Percentiles rank a stretch among this genome's conserved stretches.
Conservation (phyloP, 2,113 vertebrate genomes). For the Myanophis thanlyinensis region DNA sequence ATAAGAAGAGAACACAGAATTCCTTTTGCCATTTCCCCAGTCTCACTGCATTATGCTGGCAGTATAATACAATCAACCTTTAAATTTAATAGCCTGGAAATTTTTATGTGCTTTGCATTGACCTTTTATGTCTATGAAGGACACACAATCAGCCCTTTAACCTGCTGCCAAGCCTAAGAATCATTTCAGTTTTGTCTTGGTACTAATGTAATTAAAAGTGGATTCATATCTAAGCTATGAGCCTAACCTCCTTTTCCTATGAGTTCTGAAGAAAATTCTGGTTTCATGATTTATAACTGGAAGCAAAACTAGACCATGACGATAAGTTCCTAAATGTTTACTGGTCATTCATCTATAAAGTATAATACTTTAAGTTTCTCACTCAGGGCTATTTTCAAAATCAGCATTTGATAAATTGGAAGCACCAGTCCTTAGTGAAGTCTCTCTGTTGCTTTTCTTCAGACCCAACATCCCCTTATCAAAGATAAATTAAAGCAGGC, state of each 20-base stretch:
- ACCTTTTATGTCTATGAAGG: conserved; percentile 50
- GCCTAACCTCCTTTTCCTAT: conserved; percentile 55
- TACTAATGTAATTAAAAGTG: conserved; percentile 64
- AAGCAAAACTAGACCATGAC: conserved; percentile 73
- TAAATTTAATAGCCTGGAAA: conserved; percentile 27
- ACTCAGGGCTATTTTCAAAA: conserved; percentile 71
- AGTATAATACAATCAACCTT: not conserved
- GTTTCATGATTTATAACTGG: conserved; percentile 71
- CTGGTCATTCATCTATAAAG: conserved; percentile 76
- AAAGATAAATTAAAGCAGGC: conserved; percentile 43
- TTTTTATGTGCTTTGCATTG: not conserved
- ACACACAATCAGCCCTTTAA: conserved; percentile 49
- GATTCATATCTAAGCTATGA: conserved; percentile 55
- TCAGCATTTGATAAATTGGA: conserved; percentile 74
- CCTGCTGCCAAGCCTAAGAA: conserved; percentile 31
- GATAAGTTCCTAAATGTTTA: conserved; percentile 71
- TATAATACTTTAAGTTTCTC: conserved; percentile 72
- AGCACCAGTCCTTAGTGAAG: conserved; percentile 48
- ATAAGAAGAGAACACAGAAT: conserved; percentile 2
- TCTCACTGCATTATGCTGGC: conserved; percentile 3
- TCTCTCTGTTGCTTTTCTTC: conserved; percentile 47
- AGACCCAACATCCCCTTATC: conserved; percentile 31
- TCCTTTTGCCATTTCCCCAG: conserved; percentile 2
- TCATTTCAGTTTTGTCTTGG: conserved; percentile 38
- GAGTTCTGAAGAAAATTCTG: conserved; percentile 64